Base-by-base conservation (phyloP, 1,140 invertebrate species). In the Micrasema longulum region DNA sequence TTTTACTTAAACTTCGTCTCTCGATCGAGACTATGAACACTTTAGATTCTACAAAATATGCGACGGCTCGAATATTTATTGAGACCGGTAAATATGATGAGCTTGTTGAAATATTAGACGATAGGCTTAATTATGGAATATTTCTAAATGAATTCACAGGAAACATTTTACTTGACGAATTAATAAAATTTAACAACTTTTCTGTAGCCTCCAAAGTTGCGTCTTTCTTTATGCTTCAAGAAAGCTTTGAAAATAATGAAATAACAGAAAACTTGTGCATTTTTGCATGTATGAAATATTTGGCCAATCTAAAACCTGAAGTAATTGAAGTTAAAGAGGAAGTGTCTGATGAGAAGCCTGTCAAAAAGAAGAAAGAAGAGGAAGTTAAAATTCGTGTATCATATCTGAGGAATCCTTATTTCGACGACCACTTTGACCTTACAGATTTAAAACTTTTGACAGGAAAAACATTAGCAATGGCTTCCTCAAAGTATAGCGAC, bases 371-470 rank as follows among this genome's bases (percentile, higher is more conserved):
- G 69, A 86, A 85, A 76, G 76, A 79, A 47, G 91, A 92, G 78
- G 91, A 92, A 83, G 84, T 91, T 14, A 94, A 92, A 85, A 84
- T 96, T 1, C 86, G 94, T 66, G 91, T 97, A 0, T 84, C 85
- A 48, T 97, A 89, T 80, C 72, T 98, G 35, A 88, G 92, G 77
- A 96, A 97, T 80, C 88, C 89, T 2, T 92, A 86, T 80, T 91
- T 91, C 82, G 95, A 97, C 84, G 91, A 93, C 79, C 95, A 97
- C 82, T 95, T 96, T 85, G 94, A 96, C 83, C 80, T 95, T 2
- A 86, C 80, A 67, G 88, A 94, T 75, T 85, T 89, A 7, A 79
- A 84, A 41, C 84, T 89, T 79, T 81, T 94, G 31, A 83, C 92
- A 45, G 95, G 95, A 4, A 97, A 97, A 85, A 93, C 93, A 0